Base-by-base conservation (phyloP, 2,797 vertebrate species). In the Ispidina picta region DNA sequence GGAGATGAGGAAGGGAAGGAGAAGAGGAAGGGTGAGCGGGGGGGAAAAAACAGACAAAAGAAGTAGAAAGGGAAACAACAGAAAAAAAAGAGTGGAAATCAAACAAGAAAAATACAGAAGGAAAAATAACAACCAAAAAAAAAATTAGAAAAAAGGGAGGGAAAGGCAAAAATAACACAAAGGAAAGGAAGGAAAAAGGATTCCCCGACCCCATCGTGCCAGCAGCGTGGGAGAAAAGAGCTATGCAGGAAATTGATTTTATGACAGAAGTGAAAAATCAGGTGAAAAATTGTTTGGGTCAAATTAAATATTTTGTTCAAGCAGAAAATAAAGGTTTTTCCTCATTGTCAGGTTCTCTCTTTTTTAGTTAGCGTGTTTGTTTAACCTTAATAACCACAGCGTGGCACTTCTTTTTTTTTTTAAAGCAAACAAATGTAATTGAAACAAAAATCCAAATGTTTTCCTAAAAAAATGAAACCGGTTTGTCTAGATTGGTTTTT, bases 251-350 rank as follows among this genome's bases (percentile, higher is more conserved):
- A 80, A 95, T 96, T 95, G 95, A 95, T 96, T 96, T 94, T 94
- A 73, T 94, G 95, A 81, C 93, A 88, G 49, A 91, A 89, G 83
- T 59, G 93, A 95, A 96, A 93, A 94, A 96, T 86, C 95, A 94
- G 91, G 86, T 92, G 94, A 95, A 95, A 96, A 94, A 81, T 86
- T 58, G 91, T 86, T 86, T 29, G 56, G 89, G 85, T 93, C 85
- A 77, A 95, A 94, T 93, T 86, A 95, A 93, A 91, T 92, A 71
- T 81, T 95, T 94, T 92, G 85, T 66, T 96, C 91, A 91, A 88
- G 18, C 93, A 89, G 94, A 96, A 91, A 93, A 94, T 87, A 86
- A 95, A 92, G 85, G 89, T 7, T 92, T 92, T 80, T 76, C 86
- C 85, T 75, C 80, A 37, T 75, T 89, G 93, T 59, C 91, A 96